Percentiles rank a stretch among this genome's conserved stretches.
Conservation (phyloP, 2,888 invertebrate species). For the Spialia ferax region DNA sequence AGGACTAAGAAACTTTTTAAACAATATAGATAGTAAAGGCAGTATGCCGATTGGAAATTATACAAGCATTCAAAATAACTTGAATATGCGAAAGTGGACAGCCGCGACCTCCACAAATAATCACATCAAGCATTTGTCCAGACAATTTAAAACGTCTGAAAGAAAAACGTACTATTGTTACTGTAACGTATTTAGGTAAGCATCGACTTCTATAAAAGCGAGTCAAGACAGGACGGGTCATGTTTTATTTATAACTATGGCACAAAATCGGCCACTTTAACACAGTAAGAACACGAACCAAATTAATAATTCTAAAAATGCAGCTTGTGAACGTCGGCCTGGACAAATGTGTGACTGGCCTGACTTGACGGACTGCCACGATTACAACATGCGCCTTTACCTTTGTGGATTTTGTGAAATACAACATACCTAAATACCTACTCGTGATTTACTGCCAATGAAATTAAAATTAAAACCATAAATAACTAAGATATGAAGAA, state of each 20-base stretch:
- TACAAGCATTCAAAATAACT: too few species aligned
- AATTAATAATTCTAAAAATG: slow-evolving; percentile 86
- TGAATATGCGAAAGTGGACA: slow-evolving; percentile 12
- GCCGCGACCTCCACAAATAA: slow-evolving; percentile 22
- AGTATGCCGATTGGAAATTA: too few species aligned
- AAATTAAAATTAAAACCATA: too few species aligned
- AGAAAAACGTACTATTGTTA: slow-evolving; percentile 49
- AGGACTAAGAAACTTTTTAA: too few species aligned
- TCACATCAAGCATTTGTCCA: slow-evolving; percentile 38
- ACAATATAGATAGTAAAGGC: too few species aligned
- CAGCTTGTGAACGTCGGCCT: slow-evolving; percentile 63
- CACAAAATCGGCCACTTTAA: slow-evolving; percentile 78
- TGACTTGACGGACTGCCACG: slow-evolving; percentile 55
- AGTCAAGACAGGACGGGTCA: slow-evolving; percentile 57
- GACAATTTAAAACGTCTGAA: slow-evolving; percentile 32
- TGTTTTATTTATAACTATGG: slow-evolving; percentile 80
- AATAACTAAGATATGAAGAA: too few species aligned
- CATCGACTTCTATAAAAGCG: slow-evolving; percentile 64
- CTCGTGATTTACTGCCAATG: too few species aligned
- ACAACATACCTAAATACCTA: too few species aligned
- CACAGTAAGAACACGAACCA: slow-evolving; percentile 78
- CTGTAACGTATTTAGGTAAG: slow-evolving; percentile 70
- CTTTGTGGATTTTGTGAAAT: slow-evolving; percentile 49
- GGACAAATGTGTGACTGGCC: slow-evolving; percentile 67
- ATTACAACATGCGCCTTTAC: slow-evolving; percentile 63